Conservation (phyloP, 1,140 invertebrate species). For the Epicauta chinensis region DNA sequence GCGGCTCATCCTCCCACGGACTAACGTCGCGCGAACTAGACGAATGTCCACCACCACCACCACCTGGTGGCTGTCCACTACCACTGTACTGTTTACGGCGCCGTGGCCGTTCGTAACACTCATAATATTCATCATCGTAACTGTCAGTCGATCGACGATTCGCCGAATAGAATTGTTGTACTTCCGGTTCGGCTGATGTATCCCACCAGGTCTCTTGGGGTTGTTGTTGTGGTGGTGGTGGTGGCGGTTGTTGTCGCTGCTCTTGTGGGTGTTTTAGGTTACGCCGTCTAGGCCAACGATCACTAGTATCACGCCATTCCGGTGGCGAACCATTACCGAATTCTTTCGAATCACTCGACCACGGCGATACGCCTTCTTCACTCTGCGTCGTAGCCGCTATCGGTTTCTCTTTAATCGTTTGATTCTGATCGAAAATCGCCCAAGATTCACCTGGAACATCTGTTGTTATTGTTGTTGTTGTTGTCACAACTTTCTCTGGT, state of each 20-base stretch:
- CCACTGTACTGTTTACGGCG: constrained; percentile 24
- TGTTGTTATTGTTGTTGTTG: neutral
- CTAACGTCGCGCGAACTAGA: constrained; percentile 63
- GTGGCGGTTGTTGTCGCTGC: constrained; percentile 41
- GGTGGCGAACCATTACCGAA: constrained; percentile 45
- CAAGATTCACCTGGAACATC: constrained; percentile 35
- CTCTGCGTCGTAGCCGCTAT: constrained; percentile 40
- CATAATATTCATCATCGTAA: constrained; percentile 41
- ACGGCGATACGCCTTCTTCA: constrained; percentile 58
- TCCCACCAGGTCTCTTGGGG: constrained; percentile 43
- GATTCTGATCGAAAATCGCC: constrained; percentile 39
- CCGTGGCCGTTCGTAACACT: constrained; percentile 37
- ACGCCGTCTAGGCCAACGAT: constrained; percentile 42
- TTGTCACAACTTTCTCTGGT: constrained; percentile 30
- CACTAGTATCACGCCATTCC: constrained; percentile 45
- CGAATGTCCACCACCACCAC: constrained; percentile 46
- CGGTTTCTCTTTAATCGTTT: constrained; percentile 1
- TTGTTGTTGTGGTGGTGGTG: too few relatives aligned
- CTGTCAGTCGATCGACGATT: constrained; percentile 41
- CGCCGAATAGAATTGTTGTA: constrained; percentile 31
- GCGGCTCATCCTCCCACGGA: constrained; percentile 62
- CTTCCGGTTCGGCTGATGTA: constrained; percentile 36
- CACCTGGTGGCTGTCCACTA: constrained; percentile 15
- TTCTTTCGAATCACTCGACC: constrained; percentile 71
- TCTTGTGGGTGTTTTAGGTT: constrained; percentile 42